A percentile compares a stretch with the other conserved stretches of the same genome.
Conservation (phyloP, 1,140 invertebrate species). For the Cryptotermes secundus region DNA sequence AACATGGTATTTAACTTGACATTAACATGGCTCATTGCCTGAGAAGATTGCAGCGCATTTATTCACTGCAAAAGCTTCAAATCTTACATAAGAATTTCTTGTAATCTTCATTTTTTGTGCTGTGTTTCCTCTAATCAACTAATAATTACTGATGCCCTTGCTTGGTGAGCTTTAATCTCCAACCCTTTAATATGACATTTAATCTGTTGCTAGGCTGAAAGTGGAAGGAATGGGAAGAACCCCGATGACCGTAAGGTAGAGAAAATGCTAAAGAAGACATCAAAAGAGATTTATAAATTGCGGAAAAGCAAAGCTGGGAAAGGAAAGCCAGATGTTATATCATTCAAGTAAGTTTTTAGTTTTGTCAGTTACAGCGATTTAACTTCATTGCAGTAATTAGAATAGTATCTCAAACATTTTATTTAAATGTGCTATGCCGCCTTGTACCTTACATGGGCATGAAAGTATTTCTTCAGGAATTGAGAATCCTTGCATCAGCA, state of each 20-base stretch:
- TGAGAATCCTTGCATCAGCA: too few species aligned
- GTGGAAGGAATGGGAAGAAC: slow-evolving; percentile 60
- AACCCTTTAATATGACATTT: too few species aligned
- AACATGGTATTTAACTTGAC: too few species aligned
- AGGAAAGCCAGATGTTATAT: slow-evolving; percentile 85
- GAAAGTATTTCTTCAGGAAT: too few species aligned
- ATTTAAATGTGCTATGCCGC: too few species aligned
- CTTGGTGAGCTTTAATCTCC: slow-evolving; percentile 32
- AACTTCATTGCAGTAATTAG: too few species aligned
- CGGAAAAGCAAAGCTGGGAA: slow-evolving; percentile 84
- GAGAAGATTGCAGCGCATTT: too few species aligned
- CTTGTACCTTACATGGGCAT: too few species aligned
- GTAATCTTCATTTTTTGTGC: neutral
- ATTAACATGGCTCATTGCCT: too few species aligned
- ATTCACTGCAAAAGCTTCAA: too few species aligned
- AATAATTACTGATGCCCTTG: neutral
- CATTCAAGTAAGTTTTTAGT: slow-evolving; percentile 79
- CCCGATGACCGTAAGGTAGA: slow-evolving; percentile 75
- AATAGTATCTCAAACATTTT: too few species aligned
- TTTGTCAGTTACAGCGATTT: neutral
- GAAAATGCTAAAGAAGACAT: slow-evolving; percentile 80
- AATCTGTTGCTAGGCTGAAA: slow-evolving; percentile 44
- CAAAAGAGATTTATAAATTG: slow-evolving; percentile 86
- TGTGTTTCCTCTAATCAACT: neutral
- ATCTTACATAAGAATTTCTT: too few species aligned